Base-by-base conservation (phyloP, 2,113 vertebrate genomes). In the Leptobrachium leishanense region DNA sequence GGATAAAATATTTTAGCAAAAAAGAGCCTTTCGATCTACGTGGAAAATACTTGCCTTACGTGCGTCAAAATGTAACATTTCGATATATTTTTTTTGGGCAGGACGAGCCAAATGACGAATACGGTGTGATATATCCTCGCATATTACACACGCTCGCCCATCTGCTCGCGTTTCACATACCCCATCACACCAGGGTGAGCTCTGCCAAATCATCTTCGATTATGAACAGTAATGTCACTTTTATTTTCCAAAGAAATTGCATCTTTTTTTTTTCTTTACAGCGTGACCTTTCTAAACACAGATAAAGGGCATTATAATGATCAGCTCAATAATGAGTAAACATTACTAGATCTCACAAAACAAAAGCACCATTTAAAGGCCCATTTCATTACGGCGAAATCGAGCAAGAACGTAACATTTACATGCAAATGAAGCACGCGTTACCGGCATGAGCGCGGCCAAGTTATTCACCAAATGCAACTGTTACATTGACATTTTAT, bases 271-370 rank as follows among this genome's bases (percentile, higher is more conserved):
- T 59, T 59, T 59, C 64, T 62, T 70, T 63, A 77, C 39, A 7
- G 42, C 1, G 11, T 70, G 57, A 71, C 76, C 76, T 78, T 78
- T 71, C 54, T 67, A 41, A 71, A 63, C 9, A 39, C 55, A 71
- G 59, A 70, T 57, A 55, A 77, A 63, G 68, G 31, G 20, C 67
- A 71, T 5, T 57, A 31, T 50, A 71, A 78, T 53, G 46, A 57
- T 74, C 72, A 70, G 6, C 1, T 39, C 20, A 7, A 2, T 63
- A 71, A 15, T 63, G 15, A 40, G 43, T 69, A 70, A 70, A 71
- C 65, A 77, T 70, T 11, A 77, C 31, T 42, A 57, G 13, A 65
- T 3, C 8, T 43, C 39, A 11, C 1, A 41, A 43, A 43, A 54
- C 50, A 76, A 54, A 57, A 40, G 44, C 31, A 41, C 55, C 55